A percentile compares a stretch with the other conserved stretches of the same genome.
phyloP scores from a whole-genome alignment of 2,797 vertebrate species.

The Cercopithecus hamlyni region DNA sequence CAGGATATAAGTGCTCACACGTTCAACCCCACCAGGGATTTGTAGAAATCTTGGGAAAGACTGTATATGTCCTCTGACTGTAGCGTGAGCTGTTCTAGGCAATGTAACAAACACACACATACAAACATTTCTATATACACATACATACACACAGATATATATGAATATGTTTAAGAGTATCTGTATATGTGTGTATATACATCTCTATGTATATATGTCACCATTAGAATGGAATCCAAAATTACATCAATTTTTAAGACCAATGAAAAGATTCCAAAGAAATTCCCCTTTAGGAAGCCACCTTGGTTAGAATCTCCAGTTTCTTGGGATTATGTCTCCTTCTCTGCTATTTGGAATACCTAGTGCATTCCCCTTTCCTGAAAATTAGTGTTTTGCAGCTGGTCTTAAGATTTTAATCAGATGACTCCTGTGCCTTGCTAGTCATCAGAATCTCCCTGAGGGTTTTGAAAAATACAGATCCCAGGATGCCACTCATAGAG shows the following conservation, averaged over 20 bases:
- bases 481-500: too few species aligned
- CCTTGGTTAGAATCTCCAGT: not conserved
- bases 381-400: not conserved
- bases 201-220: not conserved
- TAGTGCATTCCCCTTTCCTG: not conserved
- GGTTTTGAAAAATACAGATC: not conserved
- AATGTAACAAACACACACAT: not conserved
- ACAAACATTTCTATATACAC: too few species aligned
- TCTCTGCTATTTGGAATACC: not conserved
- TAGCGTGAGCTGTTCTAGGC: not conserved
- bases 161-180: not conserved
- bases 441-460: not conserved
- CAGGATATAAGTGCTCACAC: accelerated
- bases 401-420: not conserved
- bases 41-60: not conserved
- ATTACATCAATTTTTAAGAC: not conserved
- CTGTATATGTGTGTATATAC: not conserved
- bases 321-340: not conserved
- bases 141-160: not conserved
- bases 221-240: not conserved
- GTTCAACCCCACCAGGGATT: not conserved
- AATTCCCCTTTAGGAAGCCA: not conserved
- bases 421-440: not conserved
- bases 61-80: not conserved
- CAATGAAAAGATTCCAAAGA: not conserved